These are phyloP conservation scores for Pelvicachromis taeniatus DNA, from an alignment of 2,113 vertebrate species.

Conservation along the genomic window DNA sequence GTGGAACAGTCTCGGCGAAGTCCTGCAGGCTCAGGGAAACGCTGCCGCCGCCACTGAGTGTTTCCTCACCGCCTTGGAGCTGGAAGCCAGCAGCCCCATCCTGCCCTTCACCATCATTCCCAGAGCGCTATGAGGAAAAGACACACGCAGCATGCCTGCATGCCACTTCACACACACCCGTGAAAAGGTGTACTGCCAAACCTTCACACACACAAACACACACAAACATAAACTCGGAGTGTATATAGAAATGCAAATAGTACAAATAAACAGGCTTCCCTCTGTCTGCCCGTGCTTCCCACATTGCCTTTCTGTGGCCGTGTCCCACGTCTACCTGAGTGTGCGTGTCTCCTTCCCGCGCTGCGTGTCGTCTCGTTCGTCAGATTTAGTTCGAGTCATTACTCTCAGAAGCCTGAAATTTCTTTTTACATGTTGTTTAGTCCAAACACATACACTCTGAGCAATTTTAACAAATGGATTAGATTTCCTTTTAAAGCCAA, in stretches of 20 bases:
- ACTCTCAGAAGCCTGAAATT: conserved; percentile 2
- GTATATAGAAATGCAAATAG: neutral
- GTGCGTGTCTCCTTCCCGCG: neutral
- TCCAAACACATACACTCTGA: neutral
- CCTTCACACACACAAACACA: neutral
- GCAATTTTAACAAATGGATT: neutral
- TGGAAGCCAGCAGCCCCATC: conserved; percentile 95
- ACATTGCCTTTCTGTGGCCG: conserved; percentile 40
- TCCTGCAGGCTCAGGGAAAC: conserved; percentile 95
- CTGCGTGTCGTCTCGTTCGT: neutral
- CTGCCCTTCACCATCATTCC: conserved; percentile 98
- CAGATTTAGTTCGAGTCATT: neutral
- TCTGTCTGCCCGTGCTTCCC: neutral
- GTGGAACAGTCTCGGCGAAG: conserved; percentile 96
- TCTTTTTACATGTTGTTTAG: conserved; percentile 42
- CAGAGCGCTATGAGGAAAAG: conserved; percentile 80
- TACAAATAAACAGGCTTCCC: neutral
- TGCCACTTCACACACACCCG: neutral
- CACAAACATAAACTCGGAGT: neutral
- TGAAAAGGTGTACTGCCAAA: conserved; percentile 15
- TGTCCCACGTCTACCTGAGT: neutral
- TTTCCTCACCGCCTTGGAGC: conserved; percentile 93
- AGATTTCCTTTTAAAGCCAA: conserved; percentile 6
- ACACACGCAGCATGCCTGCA: neutral
- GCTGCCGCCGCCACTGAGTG: conserved; percentile 90